These are phyloP conservation scores for Dromiciops gliroides DNA, from an alignment of 2,113 vertebrate genomes.

Conservation along the genomic window DNA sequence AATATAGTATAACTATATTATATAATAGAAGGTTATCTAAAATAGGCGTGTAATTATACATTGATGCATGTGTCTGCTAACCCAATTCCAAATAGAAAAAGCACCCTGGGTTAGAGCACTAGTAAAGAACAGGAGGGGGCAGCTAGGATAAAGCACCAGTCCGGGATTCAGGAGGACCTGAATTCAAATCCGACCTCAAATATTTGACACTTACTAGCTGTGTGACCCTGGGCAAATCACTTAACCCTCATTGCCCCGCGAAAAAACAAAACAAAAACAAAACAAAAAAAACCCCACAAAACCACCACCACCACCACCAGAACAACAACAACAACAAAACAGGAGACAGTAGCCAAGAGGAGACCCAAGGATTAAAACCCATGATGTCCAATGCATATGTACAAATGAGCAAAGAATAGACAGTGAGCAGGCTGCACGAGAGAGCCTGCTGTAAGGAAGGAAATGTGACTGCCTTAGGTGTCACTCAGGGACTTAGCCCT, in stretches of 20 bases:
- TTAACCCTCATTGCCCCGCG: too few species aligned
- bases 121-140: background rate
- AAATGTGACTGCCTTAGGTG: background rate
- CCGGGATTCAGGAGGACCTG: too few species aligned
- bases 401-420: background rate
- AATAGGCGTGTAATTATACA: background rate
- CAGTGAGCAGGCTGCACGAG: background rate
- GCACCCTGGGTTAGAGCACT: background rate
- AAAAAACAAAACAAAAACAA: too few species aligned
- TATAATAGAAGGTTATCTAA: background rate
- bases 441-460: background rate
- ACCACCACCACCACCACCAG: too few species aligned
- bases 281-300: too few species aligned
- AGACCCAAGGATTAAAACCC: background rate
- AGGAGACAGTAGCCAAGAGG: background rate
- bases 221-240: too few species aligned
- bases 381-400: background rate
- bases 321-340: too few species aligned
- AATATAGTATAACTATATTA: background rate
- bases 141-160: too few species aligned
- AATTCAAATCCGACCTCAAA: too few species aligned
- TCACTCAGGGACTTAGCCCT: background rate
- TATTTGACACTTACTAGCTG: too few species aligned
- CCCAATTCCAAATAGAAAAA: background rate
- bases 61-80: background rate